Evolutionary conservation across 1,140 invertebrate genomes (phyloP).

Genomic region (Dendrolimus punctatus): DNA sequence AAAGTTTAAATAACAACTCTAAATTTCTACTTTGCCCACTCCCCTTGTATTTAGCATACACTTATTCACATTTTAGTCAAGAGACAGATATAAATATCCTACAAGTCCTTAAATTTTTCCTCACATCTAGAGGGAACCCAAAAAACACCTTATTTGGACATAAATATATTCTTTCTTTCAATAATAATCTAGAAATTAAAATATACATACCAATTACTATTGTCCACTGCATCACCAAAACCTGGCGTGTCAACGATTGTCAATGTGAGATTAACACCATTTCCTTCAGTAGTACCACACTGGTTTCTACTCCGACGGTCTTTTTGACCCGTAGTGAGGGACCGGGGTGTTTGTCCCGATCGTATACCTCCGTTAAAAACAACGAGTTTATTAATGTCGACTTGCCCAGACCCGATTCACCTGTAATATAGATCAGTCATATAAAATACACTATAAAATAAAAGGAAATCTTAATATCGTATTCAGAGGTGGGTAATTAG

Average conservation of each 20-base stretch:
- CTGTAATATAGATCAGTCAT: conserved; percentile 58
- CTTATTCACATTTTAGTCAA: no score
- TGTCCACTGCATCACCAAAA: conserved; percentile 98
- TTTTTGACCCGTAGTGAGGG: conserved; percentile 93
- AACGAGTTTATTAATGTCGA: conserved; percentile 99
- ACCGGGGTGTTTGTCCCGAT: conserved; percentile 88
- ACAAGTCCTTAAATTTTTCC: no score
- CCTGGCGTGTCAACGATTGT: conserved; percentile 98
- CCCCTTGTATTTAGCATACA: no score
- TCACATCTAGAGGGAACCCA: no score
- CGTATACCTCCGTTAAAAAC: conserved; percentile 98
- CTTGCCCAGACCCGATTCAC: conserved; percentile 97
- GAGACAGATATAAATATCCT: no score
- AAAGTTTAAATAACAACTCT: no score
- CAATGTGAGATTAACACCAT: conserved; percentile 92
- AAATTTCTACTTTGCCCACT: no score
- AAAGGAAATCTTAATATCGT: neutral
- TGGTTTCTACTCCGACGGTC: conserved; percentile 94
- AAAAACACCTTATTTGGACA: no score
- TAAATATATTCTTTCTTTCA: neutral
- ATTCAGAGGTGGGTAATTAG: no score
- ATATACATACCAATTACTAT: conserved; percentile 85
- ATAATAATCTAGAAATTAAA: neutral
- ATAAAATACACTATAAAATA: neutral
- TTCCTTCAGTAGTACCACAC: conserved; percentile 93